Percentiles rank a stretch among this genome's conserved stretches.
phyloP scores from a whole-genome alignment of 2,113 vertebrate species.

The Salvelinus alpinus region DNA sequence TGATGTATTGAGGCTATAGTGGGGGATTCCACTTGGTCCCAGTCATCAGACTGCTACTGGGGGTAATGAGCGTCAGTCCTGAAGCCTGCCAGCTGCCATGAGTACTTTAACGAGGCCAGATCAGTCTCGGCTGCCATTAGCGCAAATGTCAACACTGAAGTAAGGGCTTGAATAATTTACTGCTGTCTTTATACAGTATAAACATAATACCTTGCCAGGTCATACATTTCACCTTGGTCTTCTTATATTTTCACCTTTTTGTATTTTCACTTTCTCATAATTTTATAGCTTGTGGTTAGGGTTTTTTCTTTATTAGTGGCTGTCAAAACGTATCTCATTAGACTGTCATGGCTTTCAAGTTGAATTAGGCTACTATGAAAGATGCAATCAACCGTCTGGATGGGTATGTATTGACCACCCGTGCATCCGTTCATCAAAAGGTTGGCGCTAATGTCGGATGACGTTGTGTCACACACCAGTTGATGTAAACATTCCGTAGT shows the following conservation, averaged over 20 bases:
- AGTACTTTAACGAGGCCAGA: background rate
- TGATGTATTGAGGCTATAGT: too few relatives aligned
- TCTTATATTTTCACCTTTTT: too few relatives aligned
- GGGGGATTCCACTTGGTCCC: too few relatives aligned
- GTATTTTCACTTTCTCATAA: background rate
- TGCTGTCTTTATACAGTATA: background rate
- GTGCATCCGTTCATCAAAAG: too few relatives aligned
- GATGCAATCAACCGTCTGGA: too few relatives aligned
- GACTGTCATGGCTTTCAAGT: conserved; percentile 34
- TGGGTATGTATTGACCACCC: too few relatives aligned
- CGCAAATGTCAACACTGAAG: conserved; percentile 47
- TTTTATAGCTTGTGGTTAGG: background rate
- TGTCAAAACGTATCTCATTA: background rate
- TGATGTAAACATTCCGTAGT: too few relatives aligned
- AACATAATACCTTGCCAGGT: conserved; percentile 1
- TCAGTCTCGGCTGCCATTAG: conserved; percentile 28
- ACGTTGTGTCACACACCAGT: too few relatives aligned
- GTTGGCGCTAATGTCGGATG: too few relatives aligned
- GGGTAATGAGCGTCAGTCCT: background rate
- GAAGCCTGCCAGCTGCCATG: background rate
- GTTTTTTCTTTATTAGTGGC: background rate
- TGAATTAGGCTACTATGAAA: conserved; percentile 47
- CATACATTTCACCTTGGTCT: conserved; percentile 1
- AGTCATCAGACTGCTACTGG: too few relatives aligned
- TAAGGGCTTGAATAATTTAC: conserved; percentile 43